phyloP scores from a whole-genome alignment of 2,797 vertebrate genomes.

The Sebastes aleutianus region DNA sequence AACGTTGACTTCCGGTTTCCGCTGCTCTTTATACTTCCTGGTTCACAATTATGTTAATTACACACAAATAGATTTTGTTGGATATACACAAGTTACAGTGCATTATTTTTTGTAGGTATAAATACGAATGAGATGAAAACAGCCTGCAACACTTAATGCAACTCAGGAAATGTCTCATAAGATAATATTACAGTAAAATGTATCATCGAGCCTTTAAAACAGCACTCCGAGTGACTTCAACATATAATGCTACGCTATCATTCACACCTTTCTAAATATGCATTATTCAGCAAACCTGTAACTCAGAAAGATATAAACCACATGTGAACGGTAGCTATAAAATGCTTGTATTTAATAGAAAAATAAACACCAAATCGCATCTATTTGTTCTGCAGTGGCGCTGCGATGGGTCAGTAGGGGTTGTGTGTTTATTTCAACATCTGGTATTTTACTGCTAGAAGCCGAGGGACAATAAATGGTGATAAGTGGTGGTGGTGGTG shows the following conservation, averaged over 20 bases:
- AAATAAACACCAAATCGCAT: background rate
- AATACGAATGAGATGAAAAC: background rate
- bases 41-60: background rate
- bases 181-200: background rate
- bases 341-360: background rate
- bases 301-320: background rate
- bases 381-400: background rate
- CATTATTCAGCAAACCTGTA: background rate
- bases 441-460: conserved; percentile 19
- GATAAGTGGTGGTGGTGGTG: background rate
- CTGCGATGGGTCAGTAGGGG: background rate
- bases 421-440: background rate
- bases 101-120: background rate
- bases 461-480: background rate
- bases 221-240: background rate
- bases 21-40: background rate
- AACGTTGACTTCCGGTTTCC: no score
- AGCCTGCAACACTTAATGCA: background rate
- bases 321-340: background rate
- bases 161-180: background rate
- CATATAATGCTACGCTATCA: background rate
- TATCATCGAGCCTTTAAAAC: background rate
- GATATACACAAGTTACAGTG: background rate
- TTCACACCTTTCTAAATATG: background rate
- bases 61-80: background rate